Evolutionary conservation across 2,113 vertebrate species (phyloP), one percentile per base, ranked within the genome.

Genomic region (Tragelaphus buxtoni): DNA sequence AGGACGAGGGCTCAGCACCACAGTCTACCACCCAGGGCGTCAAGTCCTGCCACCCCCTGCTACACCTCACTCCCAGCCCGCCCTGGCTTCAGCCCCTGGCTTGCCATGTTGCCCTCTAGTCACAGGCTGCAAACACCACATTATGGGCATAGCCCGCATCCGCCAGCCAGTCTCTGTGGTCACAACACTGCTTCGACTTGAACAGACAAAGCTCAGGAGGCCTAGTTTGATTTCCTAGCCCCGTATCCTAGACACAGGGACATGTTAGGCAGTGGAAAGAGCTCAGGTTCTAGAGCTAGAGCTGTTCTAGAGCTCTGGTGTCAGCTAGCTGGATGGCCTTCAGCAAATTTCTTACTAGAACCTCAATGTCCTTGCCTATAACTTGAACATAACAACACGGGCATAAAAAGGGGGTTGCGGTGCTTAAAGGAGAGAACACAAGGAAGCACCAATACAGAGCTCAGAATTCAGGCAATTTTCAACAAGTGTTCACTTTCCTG

Each of bases 11-110:
- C 60, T 39, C 47, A 47, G 49, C 3, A 56, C 39, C 20, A 24
- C 79, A 14, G 3, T n/a, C 85, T 26, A 16, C 11, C 51, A 53
- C 13, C 16, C 77, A 2, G 9, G 2, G 47, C 2, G 0, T 26
- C 2, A 7, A 5, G 30, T 35, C 3, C 42, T 9, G 16, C n/a
- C 35, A 1, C 39, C 49, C 45, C 9, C 47, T 3, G 32, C 16
- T 39, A 72, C 47, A 9, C 10, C 13, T n/a, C 58, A 42, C 20
- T 42, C 61, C 11, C n/a, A 17, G 83, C 42, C 49, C 0, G 1
- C 28, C 55, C 55, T 63, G 22, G 35, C 51, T 18, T 24, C 9
- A 5, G 16, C 45, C 35, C 30, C 76, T 13, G 11, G 53, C 26
- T 47, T 26, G 9, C 35, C 58, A 24, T 55, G 20, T 13, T 42